phyloP scores from a whole-genome alignment of 2,888 invertebrate species.

The Ectemnius cavifrons region DNA sequence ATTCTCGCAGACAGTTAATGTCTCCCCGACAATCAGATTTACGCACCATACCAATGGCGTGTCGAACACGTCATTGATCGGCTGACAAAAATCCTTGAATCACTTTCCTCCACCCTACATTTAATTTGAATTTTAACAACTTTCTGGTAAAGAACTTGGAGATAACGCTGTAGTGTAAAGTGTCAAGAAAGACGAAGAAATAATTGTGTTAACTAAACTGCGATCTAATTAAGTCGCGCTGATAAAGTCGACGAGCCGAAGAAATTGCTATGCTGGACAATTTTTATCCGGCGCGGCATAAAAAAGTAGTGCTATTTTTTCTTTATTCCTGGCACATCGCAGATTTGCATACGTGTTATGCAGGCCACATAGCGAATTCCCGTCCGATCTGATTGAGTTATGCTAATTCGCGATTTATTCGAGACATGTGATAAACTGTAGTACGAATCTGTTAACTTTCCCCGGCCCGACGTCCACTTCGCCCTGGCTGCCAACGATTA shows the following conservation, averaged over 20 bases:
- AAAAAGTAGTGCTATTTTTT: neutral
- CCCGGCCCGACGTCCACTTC: too few relatives aligned
- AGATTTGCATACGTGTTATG: slow-evolving; percentile 1
- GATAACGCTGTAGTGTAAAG: neutral
- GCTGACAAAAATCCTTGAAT: slow-evolving; percentile 13
- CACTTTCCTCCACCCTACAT: neutral
- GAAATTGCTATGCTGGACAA: neutral
- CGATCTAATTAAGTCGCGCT: neutral
- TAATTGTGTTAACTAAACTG: neutral
- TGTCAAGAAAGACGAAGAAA: neutral
- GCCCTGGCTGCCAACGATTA: too few relatives aligned
- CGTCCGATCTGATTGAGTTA: neutral
- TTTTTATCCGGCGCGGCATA: neutral
- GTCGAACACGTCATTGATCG: slow-evolving; percentile 9
- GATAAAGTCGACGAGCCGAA: neutral
- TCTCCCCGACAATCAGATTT: slow-evolving; percentile 36
- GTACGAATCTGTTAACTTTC: too few relatives aligned
- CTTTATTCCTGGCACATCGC: neutral
- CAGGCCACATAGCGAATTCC: neutral
- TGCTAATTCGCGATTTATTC: slow-evolving; percentile 4
- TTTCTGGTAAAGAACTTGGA: neutral
- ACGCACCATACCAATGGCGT: neutral
- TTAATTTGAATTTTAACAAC: neutral
- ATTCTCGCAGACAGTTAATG: neutral
- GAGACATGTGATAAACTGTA: neutral